Percentiles rank a stretch among this genome's conserved stretches.
phyloP scores from a whole-genome alignment of 1,140 invertebrate species.

The Metaphire vulgaris region DNA sequence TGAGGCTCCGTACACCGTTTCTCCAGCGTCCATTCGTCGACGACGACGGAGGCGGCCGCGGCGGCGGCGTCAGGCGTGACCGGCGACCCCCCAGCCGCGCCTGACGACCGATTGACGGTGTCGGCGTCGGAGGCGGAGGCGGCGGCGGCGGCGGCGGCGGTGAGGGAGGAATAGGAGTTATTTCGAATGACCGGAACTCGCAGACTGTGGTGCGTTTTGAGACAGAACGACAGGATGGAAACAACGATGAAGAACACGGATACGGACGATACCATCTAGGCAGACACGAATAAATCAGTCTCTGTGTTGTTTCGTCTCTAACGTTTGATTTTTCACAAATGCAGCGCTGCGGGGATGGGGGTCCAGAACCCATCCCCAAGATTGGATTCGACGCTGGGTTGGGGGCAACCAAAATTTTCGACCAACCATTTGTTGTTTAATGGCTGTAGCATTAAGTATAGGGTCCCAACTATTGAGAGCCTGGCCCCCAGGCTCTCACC shows the following conservation, averaged over 20 bases:
- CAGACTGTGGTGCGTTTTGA: slow-evolving; percentile 79
- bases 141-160: slow-evolving; percentile 4
- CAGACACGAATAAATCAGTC: background rate
- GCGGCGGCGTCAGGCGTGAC: background rate
- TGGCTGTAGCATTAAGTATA: too few relatives aligned
- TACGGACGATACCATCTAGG: slow-evolving; percentile 66
- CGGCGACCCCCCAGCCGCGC: background rate
- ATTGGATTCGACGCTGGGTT: too few relatives aligned
- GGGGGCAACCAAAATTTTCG: too few relatives aligned
- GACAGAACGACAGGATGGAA: slow-evolving; percentile 78
- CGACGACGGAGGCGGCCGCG: too few relatives aligned
- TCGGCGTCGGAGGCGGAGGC: background rate
- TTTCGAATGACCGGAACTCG: slow-evolving; percentile 77
- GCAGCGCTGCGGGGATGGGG: too few relatives aligned
- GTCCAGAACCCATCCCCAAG: too few relatives aligned
- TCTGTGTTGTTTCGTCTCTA: too few relatives aligned
- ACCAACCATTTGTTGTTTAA: too few relatives aligned
- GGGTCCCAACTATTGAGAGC: too few relatives aligned
- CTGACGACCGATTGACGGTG: too few relatives aligned
- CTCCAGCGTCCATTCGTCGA: background rate
- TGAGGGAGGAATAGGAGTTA: slow-evolving; percentile 59
- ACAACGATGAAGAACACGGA: slow-evolving; percentile 64
- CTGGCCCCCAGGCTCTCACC: too few relatives aligned
- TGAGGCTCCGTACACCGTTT: background rate
- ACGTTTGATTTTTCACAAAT: too few relatives aligned